Percentiles rank a stretch among this genome's conserved stretches.
These are phyloP conservation scores for Eremophila alpestris DNA, from an alignment of 2,797 vertebrate genomes.

Conservation along the genomic window DNA sequence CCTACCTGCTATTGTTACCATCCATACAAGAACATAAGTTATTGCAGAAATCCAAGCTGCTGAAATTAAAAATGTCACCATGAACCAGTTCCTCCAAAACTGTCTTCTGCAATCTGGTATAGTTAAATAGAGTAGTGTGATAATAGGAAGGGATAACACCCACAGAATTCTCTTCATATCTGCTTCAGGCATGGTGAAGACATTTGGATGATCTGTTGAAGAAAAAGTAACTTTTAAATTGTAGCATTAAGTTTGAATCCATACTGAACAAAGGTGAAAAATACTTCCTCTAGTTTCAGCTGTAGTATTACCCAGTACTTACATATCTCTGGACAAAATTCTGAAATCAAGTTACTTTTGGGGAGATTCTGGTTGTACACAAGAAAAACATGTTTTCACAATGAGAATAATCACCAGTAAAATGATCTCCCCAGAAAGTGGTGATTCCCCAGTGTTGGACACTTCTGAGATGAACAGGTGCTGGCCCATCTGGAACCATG, in stretches of 20 bases:
- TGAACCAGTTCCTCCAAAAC: conserved; percentile 91
- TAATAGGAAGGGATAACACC: conserved; percentile 92
- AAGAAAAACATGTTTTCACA: background rate
- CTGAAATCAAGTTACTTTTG: background rate
- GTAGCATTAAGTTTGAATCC: background rate
- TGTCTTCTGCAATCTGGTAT: conserved; percentile 90
- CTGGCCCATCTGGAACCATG: background rate
- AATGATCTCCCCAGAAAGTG: background rate
- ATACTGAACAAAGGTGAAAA: background rate
- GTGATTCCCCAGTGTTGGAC: background rate
- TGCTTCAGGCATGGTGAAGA: conserved; percentile 90
- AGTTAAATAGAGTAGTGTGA: conserved; percentile 87
- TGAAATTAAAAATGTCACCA: conserved; percentile 93
- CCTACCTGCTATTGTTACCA: conserved; percentile 93
- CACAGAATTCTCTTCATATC: conserved; percentile 91
- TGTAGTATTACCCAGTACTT: background rate
- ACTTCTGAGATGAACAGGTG: background rate
- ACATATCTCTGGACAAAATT: background rate
- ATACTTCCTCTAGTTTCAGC: background rate
- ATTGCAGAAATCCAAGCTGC: conserved; percentile 96
- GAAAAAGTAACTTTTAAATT: conserved; percentile 31
- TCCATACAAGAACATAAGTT: conserved; percentile 96
- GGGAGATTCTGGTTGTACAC: background rate
- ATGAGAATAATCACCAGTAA: background rate
- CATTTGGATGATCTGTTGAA: conserved; percentile 81